Conservation (phyloP, 1,140 invertebrate species). For the Panonychus citri region DNA sequence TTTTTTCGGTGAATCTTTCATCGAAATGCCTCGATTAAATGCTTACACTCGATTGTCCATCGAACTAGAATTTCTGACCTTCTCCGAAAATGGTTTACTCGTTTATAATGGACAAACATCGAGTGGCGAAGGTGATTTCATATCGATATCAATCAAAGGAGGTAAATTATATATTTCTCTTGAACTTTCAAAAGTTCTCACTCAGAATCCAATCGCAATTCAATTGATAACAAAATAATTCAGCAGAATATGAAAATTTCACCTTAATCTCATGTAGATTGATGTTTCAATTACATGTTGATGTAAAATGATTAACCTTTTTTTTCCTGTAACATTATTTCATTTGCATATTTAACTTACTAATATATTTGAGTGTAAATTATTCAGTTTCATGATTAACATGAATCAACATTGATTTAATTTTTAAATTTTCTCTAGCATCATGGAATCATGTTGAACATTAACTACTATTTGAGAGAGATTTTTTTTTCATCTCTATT, state of each 20-base stretch:
- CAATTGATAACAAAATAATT: background rate
- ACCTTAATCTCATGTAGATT: background rate
- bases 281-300: background rate
- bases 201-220: background rate
- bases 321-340: background rate
- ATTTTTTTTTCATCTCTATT: too few species aligned
- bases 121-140: conserved; percentile 43
- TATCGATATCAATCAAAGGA: conserved; percentile 43
- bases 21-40: conserved; percentile 34
- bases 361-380: background rate
- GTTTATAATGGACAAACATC: conserved; percentile 69
- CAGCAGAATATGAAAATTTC: background rate
- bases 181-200: too few species aligned
- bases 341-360: background rate
- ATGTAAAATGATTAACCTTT: background rate
- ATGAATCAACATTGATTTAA: too few species aligned
- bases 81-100: conserved; percentile 61
- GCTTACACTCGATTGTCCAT: conserved; percentile 64
- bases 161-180: background rate
- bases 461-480: too few species aligned
- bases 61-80: conserved; percentile 65
- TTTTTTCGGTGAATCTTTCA: conserved; percentile 26
- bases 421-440: too few species aligned
- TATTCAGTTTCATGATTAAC: too few species aligned
- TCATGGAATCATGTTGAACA: too few species aligned